Percentiles rank a stretch among this genome's conserved stretches.
Evolutionary conservation across 30 jellyfish, hydroid and myxozoan species (phyloP).

Genomic region (Pseudorhiza aurosa): DNA sequence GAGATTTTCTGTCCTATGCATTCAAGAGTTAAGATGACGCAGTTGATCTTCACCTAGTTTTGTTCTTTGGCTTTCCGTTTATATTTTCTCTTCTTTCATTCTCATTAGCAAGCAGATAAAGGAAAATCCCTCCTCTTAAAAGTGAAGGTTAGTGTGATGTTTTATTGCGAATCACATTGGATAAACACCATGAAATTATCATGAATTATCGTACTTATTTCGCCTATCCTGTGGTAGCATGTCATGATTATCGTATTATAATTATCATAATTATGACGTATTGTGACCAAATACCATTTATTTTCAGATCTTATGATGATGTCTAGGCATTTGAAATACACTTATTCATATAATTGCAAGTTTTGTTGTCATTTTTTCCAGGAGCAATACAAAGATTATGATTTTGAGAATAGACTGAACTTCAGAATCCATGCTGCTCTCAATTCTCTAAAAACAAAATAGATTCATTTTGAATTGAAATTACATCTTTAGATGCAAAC

Average conservation of each 20-base stretch:
- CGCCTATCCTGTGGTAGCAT: too few species aligned
- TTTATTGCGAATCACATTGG: too few species aligned
- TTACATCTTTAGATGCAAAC: too few species aligned
- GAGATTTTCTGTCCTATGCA: too few species aligned
- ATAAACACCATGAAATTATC: too few species aligned
- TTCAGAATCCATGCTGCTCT: constrained; percentile 93
- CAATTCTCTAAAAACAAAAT: constrained; percentile 58
- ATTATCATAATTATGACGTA: too few species aligned
- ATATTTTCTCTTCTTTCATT: neutral
- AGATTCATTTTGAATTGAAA: too few species aligned
- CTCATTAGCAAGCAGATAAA: constrained; percentile 25
- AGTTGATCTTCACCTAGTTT: too few species aligned
- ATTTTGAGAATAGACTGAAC: constrained; percentile 87
- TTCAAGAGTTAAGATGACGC: too few species aligned
- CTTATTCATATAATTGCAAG: neutral
- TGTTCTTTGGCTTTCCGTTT: neutral
- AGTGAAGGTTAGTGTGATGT: constrained; percentile 29
- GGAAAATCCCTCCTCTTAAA: constrained; percentile 49
- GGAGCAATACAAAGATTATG: constrained; percentile 87
- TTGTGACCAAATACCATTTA: neutral
- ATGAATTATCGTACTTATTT: too few species aligned
- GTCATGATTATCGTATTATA: too few species aligned
- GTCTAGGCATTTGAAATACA: neutral
- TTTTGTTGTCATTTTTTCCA: constrained; percentile 11
- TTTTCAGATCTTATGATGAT: neutral